phyloP scores from a whole-genome alignment of 2,797 vertebrate species.

The Helarctos malayanus region DNA sequence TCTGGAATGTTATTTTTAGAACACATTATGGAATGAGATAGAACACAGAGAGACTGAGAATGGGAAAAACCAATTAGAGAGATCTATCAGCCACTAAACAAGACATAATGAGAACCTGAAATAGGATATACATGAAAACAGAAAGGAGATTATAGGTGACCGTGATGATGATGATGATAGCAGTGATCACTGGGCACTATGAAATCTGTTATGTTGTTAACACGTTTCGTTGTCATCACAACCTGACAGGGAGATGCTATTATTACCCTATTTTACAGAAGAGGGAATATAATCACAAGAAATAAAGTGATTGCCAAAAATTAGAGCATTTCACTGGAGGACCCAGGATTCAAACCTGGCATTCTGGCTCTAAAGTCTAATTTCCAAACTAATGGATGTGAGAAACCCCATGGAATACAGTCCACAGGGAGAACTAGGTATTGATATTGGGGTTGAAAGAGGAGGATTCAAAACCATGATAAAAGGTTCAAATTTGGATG shows the following conservation, averaged over 20 bases:
- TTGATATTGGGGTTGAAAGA: not conserved
- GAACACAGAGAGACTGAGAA: not conserved
- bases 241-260: not conserved
- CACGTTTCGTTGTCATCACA: not conserved
- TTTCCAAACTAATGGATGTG: not conserved
- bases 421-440: not conserved
- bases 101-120: slow-evolving; percentile 44
- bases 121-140: not conserved
- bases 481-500: not conserved
- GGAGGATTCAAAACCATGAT: not conserved
- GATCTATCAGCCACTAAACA: not conserved
- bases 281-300: not conserved
- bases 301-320: not conserved
- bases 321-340: not conserved
- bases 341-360: not conserved
- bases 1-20: not conserved
- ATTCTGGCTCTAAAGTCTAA: not conserved
- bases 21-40: not conserved
- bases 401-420: not conserved
- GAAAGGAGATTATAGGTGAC: not conserved
- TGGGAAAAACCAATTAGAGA: not conserved
- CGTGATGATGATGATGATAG: not conserved
- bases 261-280: not conserved
- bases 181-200: not conserved
- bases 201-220: not conserved